Percentiles rank a stretch among this genome's conserved stretches.
phyloP scores from a whole-genome alignment of 2,888 invertebrate genomes.

The Cryptocheilus praepositus region DNA sequence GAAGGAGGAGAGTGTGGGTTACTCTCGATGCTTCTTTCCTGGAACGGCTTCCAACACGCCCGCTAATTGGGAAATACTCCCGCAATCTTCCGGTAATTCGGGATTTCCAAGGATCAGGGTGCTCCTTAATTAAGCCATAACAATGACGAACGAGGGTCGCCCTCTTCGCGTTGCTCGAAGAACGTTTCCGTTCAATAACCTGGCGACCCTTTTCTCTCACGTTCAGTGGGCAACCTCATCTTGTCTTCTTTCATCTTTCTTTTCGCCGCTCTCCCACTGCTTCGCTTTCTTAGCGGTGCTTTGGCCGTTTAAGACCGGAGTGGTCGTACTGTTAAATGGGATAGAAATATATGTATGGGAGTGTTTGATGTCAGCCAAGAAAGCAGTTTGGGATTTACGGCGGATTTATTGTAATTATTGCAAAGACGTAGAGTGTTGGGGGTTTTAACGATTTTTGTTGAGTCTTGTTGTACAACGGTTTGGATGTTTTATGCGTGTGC shows the following conservation, averaged over 20 bases:
- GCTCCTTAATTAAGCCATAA: constrained; percentile 61
- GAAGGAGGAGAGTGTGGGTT: not conserved
- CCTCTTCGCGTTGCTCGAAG: constrained; percentile 16
- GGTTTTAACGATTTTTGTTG: too few relatives aligned
- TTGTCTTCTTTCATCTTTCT: constrained; percentile 10
- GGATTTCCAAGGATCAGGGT: constrained; percentile 54
- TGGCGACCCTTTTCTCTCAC: constrained; percentile 3
- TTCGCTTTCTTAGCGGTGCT: too few relatives aligned
- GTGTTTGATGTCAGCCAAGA: too few relatives aligned
- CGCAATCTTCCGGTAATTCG: constrained; percentile 54
- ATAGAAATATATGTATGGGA: too few relatives aligned
- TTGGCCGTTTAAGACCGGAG: too few relatives aligned
- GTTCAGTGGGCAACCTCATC: not conserved
- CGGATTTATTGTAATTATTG: too few relatives aligned
- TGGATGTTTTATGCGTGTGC: too few relatives aligned
- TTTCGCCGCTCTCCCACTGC: not conserved
- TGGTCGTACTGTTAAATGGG: too few relatives aligned
- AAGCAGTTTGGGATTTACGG: too few relatives aligned
- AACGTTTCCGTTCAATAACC: constrained; percentile 39
- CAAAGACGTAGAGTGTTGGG: too few relatives aligned
- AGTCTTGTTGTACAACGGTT: too few relatives aligned
- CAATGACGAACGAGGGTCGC: constrained; percentile 52
- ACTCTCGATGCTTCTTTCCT: constrained; percentile 21
- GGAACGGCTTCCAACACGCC: constrained; percentile 17
- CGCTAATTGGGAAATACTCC: constrained; percentile 58